phyloP scores from a whole-genome alignment of 1,140 invertebrate genomes.

The Daktulosphaira vitifoliae region DNA sequence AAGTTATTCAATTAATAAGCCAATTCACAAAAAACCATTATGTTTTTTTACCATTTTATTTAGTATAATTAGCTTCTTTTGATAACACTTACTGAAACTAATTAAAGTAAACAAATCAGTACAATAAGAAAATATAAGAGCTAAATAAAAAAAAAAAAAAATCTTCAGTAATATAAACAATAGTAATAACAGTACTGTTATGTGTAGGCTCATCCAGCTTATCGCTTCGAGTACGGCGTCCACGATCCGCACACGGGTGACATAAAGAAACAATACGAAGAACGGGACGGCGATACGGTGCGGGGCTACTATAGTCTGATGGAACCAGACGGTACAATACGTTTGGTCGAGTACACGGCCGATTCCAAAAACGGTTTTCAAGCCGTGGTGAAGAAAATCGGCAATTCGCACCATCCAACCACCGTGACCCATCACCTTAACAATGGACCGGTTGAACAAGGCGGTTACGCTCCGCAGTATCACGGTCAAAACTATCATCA shows the following conservation, averaged over 20 bases:
- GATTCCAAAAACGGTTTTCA: conserved; percentile 38
- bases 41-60: too few species aligned
- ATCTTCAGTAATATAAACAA: too few species aligned
- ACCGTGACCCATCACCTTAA: conserved; percentile 17
- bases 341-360: conserved; percentile 42
- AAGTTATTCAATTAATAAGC: too few species aligned
- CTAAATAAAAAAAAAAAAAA: too few species aligned
- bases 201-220: conserved; percentile 38
- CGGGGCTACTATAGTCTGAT: conserved; percentile 37
- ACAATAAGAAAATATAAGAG: too few species aligned
- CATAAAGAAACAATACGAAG: conserved; percentile 42
- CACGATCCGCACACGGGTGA: conserved; percentile 43
- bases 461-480: conserved; percentile 6
- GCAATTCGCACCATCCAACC: conserved; percentile 23
- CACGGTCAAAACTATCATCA: background rate
- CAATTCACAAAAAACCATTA: too few species aligned
- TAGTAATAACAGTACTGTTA: too few species aligned
- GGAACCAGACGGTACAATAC: conserved; percentile 40
- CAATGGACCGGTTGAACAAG: background rate
- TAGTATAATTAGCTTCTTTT: too few species aligned
- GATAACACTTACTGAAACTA: too few species aligned
- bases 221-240: conserved; percentile 44
- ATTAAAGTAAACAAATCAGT: too few species aligned
- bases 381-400: conserved; percentile 34
- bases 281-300: conserved; percentile 39